Percentiles rank a stretch among this genome's conserved stretches.
Conservation (phyloP, 2,113 vertebrate species). For the Cheilinus undulatus region DNA sequence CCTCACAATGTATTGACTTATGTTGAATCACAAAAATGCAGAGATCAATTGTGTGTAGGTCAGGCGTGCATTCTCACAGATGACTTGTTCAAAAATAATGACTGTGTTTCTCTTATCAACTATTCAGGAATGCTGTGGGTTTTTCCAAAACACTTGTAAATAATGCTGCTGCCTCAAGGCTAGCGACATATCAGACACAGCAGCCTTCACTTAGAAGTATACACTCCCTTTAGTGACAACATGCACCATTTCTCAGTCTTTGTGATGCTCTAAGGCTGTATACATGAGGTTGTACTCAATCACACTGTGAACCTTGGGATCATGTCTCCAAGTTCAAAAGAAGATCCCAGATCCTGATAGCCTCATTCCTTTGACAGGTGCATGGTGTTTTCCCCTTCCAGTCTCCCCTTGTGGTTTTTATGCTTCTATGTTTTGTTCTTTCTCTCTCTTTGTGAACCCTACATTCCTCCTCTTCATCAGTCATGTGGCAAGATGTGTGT, state of each 20-base stretch:
- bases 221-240: conserved; percentile 29
- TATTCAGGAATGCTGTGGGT: conserved; percentile 56
- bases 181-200: conserved; percentile 26
- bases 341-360: conserved; percentile 55
- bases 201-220: conserved; percentile 12
- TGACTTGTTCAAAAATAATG: conserved; percentile 45
- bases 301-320: conserved; percentile 39
- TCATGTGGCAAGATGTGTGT: conserved; percentile 50
- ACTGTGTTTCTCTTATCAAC: conserved; percentile 55
- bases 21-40: conserved; percentile 25
- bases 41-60: conserved; percentile 56
- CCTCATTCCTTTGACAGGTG: conserved; percentile 39
- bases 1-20: conserved; percentile 2
- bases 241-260: conserved; percentile 20
- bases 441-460: conserved; percentile 40
- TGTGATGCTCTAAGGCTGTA: conserved; percentile 8
- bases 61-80: conserved; percentile 41
- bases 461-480: conserved; percentile 61
- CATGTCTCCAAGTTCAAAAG: conserved; percentile 54
- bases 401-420: conserved; percentile 30
- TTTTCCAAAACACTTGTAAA: conserved; percentile 66
- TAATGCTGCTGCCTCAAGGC: conserved; percentile 52
- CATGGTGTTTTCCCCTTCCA: conserved; percentile 39
- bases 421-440: conserved; percentile 64
- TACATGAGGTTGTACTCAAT: conserved; percentile 16